Percentiles rank a stretch among this genome's conserved stretches.
Evolutionary conservation across 1,140 invertebrate genomes (phyloP).

Genomic region (Zaprionus gabonicus): DNA sequence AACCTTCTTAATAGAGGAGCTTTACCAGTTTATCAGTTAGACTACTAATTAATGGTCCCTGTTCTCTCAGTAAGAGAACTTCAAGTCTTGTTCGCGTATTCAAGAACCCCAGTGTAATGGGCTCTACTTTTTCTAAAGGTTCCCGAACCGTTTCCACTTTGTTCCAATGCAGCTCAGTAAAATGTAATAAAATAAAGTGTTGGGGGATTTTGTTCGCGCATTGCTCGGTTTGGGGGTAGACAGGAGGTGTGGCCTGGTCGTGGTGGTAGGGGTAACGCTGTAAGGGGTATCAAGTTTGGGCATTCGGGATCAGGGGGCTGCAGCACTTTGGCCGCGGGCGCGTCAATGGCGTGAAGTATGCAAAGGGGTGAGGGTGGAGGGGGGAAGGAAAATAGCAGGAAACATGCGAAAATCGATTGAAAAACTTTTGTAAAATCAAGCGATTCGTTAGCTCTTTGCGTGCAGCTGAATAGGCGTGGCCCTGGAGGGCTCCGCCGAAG

Average conservation of each 20-base stretch:
- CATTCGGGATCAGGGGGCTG: background rate
- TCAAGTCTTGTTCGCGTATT: background rate
- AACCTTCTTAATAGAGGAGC: no score
- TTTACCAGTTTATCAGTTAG: background rate
- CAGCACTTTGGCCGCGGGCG: constrained; percentile 31
- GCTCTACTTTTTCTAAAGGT: constrained; percentile 4
- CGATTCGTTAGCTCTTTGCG: constrained; percentile 53
- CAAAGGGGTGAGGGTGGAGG: constrained; percentile 35
- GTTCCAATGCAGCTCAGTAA: constrained; percentile 43
- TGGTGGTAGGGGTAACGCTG: constrained; percentile 18
- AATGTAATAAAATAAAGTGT: constrained; percentile 76
- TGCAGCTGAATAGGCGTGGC: constrained; percentile 33
- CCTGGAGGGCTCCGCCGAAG: background rate
- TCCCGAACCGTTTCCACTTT: constrained; percentile 5
- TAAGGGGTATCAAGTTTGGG: constrained; percentile 1
- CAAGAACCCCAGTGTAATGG: background rate
- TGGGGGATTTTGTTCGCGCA: constrained; percentile 54
- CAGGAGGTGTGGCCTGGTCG: constrained; percentile 27
- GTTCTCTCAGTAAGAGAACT: background rate
- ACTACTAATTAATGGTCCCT: background rate
- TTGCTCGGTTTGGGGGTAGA: constrained; percentile 38
- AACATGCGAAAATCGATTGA: constrained; percentile 58
- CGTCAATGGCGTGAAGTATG: constrained; percentile 65
- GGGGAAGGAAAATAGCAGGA: constrained; percentile 16
- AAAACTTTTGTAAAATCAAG: constrained; percentile 61